Evolutionary conservation across 2,113 vertebrate genomes (phyloP).

Genomic region (Eulacestoma nigropectus): DNA sequence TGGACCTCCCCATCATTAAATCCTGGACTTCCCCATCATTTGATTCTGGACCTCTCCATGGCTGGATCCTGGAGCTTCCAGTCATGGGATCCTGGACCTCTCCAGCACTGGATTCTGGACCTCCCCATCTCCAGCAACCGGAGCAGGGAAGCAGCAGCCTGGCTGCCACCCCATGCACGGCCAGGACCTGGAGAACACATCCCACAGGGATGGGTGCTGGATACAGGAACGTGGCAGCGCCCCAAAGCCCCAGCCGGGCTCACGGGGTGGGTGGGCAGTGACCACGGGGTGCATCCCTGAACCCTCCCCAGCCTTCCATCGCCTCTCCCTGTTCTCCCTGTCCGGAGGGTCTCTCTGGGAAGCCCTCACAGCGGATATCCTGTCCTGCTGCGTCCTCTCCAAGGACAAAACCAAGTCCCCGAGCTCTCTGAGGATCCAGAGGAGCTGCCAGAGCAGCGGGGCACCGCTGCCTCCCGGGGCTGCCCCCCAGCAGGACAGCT

Average conservation of each 20-base stretch:
- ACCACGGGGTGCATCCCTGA: background rate
- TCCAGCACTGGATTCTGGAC: accelerated
- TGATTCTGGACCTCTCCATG: background rate
- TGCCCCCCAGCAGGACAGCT: background rate
- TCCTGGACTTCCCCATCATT: no score
- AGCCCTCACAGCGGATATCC: background rate
- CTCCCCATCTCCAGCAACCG: background rate
- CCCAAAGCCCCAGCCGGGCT: background rate
- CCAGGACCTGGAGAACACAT: accelerated
- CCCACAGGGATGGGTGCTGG: background rate
- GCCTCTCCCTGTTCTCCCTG: background rate
- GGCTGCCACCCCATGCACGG: accelerated
- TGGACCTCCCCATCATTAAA: no score
- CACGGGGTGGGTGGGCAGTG: background rate
- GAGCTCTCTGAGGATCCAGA: background rate
- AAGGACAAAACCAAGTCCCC: background rate
- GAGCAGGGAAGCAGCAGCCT: background rate
- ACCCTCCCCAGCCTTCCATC: background rate
- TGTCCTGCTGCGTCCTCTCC: background rate
- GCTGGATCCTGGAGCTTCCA: background rate
- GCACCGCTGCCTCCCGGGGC: accelerated
- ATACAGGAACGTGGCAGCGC: background rate
- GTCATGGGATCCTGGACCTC: background rate
- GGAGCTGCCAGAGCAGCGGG: background rate
- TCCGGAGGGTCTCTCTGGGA: background rate